Evolutionary conservation across 2,797 vertebrate species (phyloP).

Genomic region (Lates japonicus): DNA sequence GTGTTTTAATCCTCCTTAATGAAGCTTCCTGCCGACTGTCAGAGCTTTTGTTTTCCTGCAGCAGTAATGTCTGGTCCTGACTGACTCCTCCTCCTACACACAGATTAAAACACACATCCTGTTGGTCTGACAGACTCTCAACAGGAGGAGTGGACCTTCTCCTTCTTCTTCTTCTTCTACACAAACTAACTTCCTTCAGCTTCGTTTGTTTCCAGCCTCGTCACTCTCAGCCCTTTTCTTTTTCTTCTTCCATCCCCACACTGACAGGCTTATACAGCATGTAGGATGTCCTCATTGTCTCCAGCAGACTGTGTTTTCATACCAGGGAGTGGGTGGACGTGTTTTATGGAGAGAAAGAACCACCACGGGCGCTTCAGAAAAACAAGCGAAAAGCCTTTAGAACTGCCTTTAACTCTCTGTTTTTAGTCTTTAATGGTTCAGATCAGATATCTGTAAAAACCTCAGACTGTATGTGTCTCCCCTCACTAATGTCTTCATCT

Average conservation of each 20-base stretch:
- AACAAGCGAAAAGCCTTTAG: slow-evolving; percentile 1
- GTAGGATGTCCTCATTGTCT: slow-evolving; percentile 58
- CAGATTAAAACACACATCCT: slow-evolving; percentile 40
- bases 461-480: neutral
- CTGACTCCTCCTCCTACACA: slow-evolving; percentile 40
- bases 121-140: slow-evolving; percentile 48
- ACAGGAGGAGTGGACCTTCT: slow-evolving; percentile 54
- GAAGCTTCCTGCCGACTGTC: slow-evolving; percentile 9
- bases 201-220: slow-evolving; percentile 27
- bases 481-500: neutral
- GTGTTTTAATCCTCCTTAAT: slow-evolving; percentile 20
- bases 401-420: slow-evolving; percentile 24
- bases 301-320: slow-evolving; percentile 44
- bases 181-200: slow-evolving; percentile 16
- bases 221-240: slow-evolving; percentile 31
- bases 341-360: slow-evolving; percentile 36
- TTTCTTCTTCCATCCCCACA: slow-evolving; percentile 32
- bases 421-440: slow-evolving; percentile 17
- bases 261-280: slow-evolving; percentile 46
- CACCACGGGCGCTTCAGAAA: slow-evolving; percentile 25
- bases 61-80: neutral
- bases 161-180: slow-evolving; percentile 6
- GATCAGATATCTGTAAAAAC: slow-evolving; percentile 47
- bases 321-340: slow-evolving; percentile 44
- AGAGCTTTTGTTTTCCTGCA: neutral